A percentile compares a stretch with the other conserved stretches of the same genome.
phyloP scores from a whole-genome alignment of 2,113 vertebrate species.

The Strix aluco region DNA sequence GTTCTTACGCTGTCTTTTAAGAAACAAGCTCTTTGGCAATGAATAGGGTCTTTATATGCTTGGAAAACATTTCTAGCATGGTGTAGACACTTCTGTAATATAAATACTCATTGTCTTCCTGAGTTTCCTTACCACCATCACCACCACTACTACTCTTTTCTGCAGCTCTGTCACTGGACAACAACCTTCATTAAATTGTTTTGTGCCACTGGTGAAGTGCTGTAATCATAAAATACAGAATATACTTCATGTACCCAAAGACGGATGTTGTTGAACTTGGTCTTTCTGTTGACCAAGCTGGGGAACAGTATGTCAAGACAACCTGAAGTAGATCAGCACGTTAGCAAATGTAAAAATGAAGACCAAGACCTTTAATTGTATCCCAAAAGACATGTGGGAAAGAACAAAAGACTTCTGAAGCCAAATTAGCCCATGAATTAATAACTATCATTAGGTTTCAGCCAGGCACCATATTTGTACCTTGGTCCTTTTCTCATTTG shows the following conservation, averaged over 20 bases:
- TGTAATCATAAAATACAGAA: neutral
- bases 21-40: neutral
- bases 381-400: neutral
- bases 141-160: neutral
- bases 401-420: neutral
- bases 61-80: slow-evolving; percentile 12
- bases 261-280: neutral
- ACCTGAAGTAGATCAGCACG: neutral
- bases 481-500: neutral
- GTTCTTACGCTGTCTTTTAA: neutral
- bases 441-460: neutral
- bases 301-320: neutral
- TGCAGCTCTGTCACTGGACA: neutral
- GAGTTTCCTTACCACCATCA: neutral
- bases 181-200: neutral
- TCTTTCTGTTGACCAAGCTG: neutral
- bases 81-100: neutral
- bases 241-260: neutral
- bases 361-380: neutral
- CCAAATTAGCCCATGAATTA: slow-evolving; percentile 4
- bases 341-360: neutral
- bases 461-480: neutral
- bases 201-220: neutral
- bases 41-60: neutral
- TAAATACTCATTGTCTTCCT: slow-evolving; percentile 2